Base-by-base conservation (phyloP, 2,888 invertebrate genomes). In the Seira sanloemensis region DNA sequence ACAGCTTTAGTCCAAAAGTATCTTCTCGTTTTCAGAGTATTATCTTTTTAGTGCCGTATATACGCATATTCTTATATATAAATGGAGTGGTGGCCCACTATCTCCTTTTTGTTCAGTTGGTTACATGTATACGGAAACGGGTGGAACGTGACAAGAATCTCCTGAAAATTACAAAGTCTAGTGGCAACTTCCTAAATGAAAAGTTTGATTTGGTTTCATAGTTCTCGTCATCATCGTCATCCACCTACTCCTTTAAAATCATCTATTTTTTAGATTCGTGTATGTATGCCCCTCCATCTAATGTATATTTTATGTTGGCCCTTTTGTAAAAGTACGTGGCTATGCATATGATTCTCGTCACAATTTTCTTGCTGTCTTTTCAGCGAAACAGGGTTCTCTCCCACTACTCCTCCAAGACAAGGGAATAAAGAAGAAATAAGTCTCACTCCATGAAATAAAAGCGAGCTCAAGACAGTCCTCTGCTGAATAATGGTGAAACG, bases 201-300 rank as follows among this genome's bases (percentile, higher is more conserved):
- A 85, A 85, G 85, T 85, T 78, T 78, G 85, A 85, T 81, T 85
- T 81, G 69, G 81, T 84, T 79, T 84, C 71, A 58, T 58, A 58
- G 58, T 58, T 58, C 37, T 73, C 68, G 37, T 78, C 69, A 24
- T 77, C 69, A 7, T 37, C 19, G 19, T 26, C 69, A 68, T 72
- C 73, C 72, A 27, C n/a, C 50, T 24, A 2, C 66, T 25, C 65
- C 66, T 69, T 66, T 24, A 66, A 58, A 58, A 58, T 7, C 58
- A 18, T 68, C 46, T 58, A 16, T 67, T 7, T 66, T 76, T 74
- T 62, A 77, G 68, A 18, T 23, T 25, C 27, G 27, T 50, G 37
- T 68, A 21, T 78, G 69, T 50, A 78, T 78, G 68, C 69, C 54
- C 19, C 54, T 37, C 27, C 71, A 27, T 26, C 50, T 58, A 16